These are phyloP conservation scores for Thaumatotibia leucotreta DNA, from an alignment of 1,140 invertebrate species.

Conservation along the genomic window DNA sequence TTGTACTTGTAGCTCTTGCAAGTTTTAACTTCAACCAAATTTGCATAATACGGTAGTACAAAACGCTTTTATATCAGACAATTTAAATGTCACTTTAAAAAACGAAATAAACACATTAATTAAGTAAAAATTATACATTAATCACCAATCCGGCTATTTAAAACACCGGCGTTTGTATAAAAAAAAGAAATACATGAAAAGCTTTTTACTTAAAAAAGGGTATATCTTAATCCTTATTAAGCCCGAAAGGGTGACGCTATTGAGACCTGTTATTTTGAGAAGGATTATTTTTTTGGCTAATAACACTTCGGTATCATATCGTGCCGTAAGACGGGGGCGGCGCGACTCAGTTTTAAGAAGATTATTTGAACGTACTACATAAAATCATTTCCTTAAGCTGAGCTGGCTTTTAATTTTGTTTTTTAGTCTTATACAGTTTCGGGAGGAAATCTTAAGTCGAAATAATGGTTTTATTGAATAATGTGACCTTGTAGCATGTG, in stretches of 20 bases:
- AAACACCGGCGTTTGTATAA: conserved; percentile 28
- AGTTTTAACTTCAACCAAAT: not conserved
- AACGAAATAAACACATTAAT: not conserved
- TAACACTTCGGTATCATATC: conserved; percentile 31
- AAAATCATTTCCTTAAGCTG: conserved; percentile 10
- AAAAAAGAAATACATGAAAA: conserved; percentile 56
- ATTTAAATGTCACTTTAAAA: not conserved
- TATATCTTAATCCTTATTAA: conserved; percentile 74
- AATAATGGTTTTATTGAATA: not conserved
- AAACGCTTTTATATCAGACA: not conserved
- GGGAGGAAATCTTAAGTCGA: not conserved
- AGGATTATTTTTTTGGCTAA: conserved; percentile 54
- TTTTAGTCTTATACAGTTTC: not conserved
- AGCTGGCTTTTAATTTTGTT: not conserved
- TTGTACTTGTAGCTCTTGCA: not conserved
- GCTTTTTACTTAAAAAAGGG: conserved; percentile 68
- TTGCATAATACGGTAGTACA: not conserved
- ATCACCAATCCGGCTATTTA: conserved; percentile 24
- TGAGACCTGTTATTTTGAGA: conserved; percentile 62
- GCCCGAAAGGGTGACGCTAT: conserved; percentile 54
- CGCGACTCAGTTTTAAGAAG: conserved; percentile 35
- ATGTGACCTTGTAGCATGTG: not conserved
- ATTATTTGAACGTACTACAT: conserved; percentile 31
- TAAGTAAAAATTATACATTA: conserved; percentile 21
- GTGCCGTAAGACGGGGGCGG: conserved; percentile 52